Evolutionary conservation across 2,888 invertebrate genomes (phyloP).

Genomic region (Caenorhabditis sp.): DNA sequence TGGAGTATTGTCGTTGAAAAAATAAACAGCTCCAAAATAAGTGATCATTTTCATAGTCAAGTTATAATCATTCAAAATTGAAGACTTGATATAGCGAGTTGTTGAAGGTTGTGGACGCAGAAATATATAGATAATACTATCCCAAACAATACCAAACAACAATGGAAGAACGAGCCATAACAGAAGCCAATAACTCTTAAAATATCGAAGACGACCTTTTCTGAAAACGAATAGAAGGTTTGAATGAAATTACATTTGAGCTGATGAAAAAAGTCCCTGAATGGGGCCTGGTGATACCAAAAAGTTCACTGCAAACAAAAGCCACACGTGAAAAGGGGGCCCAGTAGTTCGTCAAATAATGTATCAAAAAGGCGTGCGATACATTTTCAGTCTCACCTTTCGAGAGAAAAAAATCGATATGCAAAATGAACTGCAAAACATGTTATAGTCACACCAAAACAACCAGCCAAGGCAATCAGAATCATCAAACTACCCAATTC

Average conservation of each 20-base stretch:
- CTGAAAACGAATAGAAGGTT: too few species aligned
- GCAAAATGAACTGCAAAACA: not conserved
- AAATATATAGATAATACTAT: not conserved
- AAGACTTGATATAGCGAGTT: not conserved
- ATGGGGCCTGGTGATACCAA: too few species aligned
- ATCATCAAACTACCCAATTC: not conserved
- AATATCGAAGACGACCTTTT: too few species aligned
- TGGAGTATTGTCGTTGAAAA: not conserved
- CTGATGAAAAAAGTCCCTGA: too few species aligned
- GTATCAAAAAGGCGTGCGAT: too few species aligned
- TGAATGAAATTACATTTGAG: too few species aligned
- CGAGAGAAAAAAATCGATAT: not conserved
- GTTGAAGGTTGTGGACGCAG: not conserved
- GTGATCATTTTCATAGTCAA: slow-evolving; percentile 4
- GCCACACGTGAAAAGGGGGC: too few species aligned
- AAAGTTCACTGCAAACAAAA: too few species aligned
- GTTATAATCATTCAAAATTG: not conserved
- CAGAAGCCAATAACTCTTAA: too few species aligned
- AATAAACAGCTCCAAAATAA: not conserved
- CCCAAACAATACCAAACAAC: not conserved
- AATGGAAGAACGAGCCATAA: too few species aligned
- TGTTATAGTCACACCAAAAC: not conserved
- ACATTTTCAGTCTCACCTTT: not conserved
- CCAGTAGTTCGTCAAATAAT: too few species aligned
- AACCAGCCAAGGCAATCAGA: not conserved